These are phyloP conservation scores for Marasmarcha lunaedactyla DNA, from an alignment of 2,888 invertebrate genomes.

Conservation along the genomic window DNA sequence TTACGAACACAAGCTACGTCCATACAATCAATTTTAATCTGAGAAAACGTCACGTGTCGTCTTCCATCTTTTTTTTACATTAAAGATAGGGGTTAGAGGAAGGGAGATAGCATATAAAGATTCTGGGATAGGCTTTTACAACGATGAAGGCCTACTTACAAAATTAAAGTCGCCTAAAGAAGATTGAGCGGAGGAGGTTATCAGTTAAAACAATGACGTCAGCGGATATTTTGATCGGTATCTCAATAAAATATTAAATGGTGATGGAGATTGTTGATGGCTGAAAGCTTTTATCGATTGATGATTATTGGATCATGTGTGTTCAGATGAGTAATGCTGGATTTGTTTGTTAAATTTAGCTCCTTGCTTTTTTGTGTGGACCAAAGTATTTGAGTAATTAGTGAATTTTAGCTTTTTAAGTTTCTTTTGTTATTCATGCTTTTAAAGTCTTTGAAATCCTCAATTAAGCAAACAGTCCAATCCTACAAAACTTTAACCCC, in stretches of 20 bases:
- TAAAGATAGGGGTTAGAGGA: slow-evolving; percentile 8
- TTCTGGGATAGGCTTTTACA: slow-evolving; percentile 26
- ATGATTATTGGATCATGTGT: not conserved
- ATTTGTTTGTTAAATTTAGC: no score
- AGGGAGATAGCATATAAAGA: slow-evolving; percentile 28
- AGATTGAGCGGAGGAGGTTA: slow-evolving; percentile 58
- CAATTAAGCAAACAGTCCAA: no score
- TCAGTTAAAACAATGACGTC: slow-evolving; percentile 62
- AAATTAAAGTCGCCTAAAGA: slow-evolving; percentile 61
- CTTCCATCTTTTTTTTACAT: slow-evolving; percentile 23
- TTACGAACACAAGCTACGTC: slow-evolving; percentile 53
- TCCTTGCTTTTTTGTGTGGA: no score
- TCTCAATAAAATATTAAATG: slow-evolving; percentile 23
- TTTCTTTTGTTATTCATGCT: not conserved
- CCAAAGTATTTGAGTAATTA: no score
- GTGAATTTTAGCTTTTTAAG: no score
- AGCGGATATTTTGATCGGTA: slow-evolving; percentile 55
- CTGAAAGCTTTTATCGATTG: not conserved
- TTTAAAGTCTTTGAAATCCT: no score
- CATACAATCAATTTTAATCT: slow-evolving; percentile 68
- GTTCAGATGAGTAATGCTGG: no score
- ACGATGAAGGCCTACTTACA: slow-evolving; percentile 48
- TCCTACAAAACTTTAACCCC: no score
- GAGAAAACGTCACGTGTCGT: slow-evolving; percentile 38
- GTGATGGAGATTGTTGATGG: not conserved